Conservation (phyloP, 2,888 invertebrate genomes). For the Thysanoteuthis rhombus region DNA sequence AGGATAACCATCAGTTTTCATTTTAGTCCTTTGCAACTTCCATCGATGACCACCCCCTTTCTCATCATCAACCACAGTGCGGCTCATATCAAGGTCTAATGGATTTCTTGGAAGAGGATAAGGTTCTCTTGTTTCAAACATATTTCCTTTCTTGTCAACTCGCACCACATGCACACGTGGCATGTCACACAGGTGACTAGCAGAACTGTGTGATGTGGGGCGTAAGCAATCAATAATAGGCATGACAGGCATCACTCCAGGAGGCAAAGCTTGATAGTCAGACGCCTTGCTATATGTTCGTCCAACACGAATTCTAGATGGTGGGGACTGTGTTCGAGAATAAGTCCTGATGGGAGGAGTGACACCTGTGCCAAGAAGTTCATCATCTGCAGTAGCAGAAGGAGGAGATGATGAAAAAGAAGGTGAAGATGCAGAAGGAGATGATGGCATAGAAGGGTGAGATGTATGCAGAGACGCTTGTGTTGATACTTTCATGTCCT, state of each 20-base stretch:
- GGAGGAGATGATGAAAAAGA: neutral
- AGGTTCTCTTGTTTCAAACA: constrained; percentile 20
- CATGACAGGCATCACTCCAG: neutral
- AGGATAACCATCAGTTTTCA: constrained; percentile 32
- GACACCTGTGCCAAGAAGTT: neutral
- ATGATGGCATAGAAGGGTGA: neutral
- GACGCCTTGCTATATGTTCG: constrained; percentile 26
- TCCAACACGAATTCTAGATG: constrained; percentile 23
- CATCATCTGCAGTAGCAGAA: constrained; percentile 17
- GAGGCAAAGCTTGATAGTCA: constrained; percentile 22
- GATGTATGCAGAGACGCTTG: neutral
- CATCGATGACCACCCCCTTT: constrained; percentile 24
- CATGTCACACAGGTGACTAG: constrained; percentile 23
- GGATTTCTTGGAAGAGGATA: constrained; percentile 19
- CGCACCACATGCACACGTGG: constrained; percentile 28
- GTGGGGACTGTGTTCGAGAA: constrained; percentile 24
- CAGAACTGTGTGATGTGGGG: constrained; percentile 16
- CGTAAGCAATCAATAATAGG: constrained; percentile 21
- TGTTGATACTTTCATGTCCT: neutral
- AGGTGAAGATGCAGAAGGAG: neutral
- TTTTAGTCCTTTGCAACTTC: constrained; percentile 26
- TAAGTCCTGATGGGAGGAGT: constrained; percentile 22
- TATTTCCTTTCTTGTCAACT: constrained; percentile 24
- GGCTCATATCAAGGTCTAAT: neutral
- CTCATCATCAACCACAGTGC: constrained; percentile 2